Evolutionary conservation across 2,113 vertebrate genomes (phyloP).

Genomic region (Paratilapia polleni): DNA sequence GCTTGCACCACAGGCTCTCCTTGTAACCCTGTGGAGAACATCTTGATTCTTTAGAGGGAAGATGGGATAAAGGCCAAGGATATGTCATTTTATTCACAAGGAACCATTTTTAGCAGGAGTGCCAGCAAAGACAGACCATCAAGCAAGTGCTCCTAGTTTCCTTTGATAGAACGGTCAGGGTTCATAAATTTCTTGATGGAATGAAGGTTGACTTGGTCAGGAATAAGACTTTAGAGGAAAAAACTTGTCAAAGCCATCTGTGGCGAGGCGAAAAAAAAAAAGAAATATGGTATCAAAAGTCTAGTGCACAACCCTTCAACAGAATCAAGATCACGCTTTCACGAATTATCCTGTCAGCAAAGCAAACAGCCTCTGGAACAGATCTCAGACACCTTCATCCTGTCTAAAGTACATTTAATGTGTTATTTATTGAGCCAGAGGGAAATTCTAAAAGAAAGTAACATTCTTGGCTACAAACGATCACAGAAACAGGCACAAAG

Average conservation of each 20-base stretch:
- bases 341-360: background rate
- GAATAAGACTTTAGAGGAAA: constrained; percentile 29
- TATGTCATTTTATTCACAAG: constrained; percentile 26
- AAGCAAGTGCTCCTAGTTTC: constrained; percentile 2
- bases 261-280: constrained; percentile 10
- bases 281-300: constrained; percentile 9
- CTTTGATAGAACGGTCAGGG: constrained; percentile 52
- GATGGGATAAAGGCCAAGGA: constrained; percentile 27
- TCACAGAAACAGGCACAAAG: background rate
- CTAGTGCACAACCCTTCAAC: background rate
- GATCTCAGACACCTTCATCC: background rate
- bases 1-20: constrained; percentile 7
- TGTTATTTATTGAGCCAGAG: background rate
- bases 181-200: constrained; percentile 57
- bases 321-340: background rate
- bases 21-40: constrained; percentile 32
- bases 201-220: constrained; percentile 35
- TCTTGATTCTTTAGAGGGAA: constrained; percentile 34
- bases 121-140: constrained; percentile 40
- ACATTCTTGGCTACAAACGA: background rate
- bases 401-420: background rate
- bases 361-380: background rate
- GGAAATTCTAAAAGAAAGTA: background rate
- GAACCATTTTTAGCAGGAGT: background rate
- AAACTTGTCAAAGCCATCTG: constrained; percentile 13